These are phyloP conservation scores for Atta texana DNA, from an alignment of 1,140 invertebrate species.

Conservation along the genomic window DNA sequence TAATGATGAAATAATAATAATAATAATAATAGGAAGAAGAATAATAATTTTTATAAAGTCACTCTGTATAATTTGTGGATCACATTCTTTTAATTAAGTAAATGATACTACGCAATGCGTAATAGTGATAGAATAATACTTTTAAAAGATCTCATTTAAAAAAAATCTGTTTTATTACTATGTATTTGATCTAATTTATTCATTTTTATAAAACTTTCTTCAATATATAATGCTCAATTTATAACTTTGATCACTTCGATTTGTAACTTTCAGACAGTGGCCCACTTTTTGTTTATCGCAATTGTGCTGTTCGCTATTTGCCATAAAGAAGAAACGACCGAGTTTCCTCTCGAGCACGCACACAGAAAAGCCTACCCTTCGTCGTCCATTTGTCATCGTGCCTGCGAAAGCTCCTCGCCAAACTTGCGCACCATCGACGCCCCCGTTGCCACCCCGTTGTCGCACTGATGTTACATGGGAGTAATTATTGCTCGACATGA, in stretches of 20 bases:
- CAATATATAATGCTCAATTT: background rate
- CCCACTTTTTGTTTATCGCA: background rate
- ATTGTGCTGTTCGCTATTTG: slow-evolving; percentile 4
- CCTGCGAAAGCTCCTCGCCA: slow-evolving; percentile 55
- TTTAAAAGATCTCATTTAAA: background rate
- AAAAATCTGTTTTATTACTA: slow-evolving; percentile 1
- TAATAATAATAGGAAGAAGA: background rate
- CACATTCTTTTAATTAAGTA: background rate
- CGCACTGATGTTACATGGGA: slow-evolving; percentile 64
- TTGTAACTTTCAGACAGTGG: slow-evolving; percentile 24
- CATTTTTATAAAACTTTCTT: slow-evolving; percentile 2
- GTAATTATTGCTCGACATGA: slow-evolving; percentile 71
- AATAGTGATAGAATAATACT: background rate
- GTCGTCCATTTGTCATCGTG: slow-evolving; percentile 76
- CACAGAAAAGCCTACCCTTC: slow-evolving; percentile 63
- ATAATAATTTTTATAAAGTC: background rate
- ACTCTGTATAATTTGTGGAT: background rate
- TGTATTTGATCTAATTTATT: background rate
- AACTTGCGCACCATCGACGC: slow-evolving; percentile 49
- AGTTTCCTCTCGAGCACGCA: slow-evolving; percentile 25
- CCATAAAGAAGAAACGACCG: slow-evolving; percentile 26
- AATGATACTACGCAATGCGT: background rate
- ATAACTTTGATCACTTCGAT: slow-evolving; percentile 9
- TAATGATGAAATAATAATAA: too few relatives aligned
- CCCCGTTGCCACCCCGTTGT: background rate